Percentiles rank a stretch among this genome's conserved stretches.
Evolutionary conservation across 64 coral and sea anemone species (phyloP).

Genomic region (Actinia tenebrosa): DNA sequence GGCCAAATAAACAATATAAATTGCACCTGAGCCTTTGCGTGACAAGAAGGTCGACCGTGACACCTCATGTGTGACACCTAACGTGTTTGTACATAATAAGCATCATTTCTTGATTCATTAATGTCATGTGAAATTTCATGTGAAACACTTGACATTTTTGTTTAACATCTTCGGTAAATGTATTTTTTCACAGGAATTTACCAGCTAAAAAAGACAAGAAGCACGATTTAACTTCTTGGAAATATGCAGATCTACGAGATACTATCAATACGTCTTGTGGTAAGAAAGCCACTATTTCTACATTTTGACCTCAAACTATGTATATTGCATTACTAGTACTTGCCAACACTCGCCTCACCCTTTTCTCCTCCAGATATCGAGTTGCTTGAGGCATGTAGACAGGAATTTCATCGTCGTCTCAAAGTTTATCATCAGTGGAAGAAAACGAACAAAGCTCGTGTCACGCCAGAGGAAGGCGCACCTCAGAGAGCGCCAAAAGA

Average conservation of each 20-base stretch:
- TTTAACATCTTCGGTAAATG: not conserved
- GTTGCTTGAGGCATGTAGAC: constrained; percentile 71
- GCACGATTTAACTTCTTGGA: constrained; percentile 76
- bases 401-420: constrained; percentile 88
- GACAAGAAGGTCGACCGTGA: too few relatives aligned
- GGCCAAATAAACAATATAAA: not conserved
- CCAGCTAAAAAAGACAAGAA: constrained; percentile 72
- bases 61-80: too few relatives aligned
- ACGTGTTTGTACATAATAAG: too few relatives aligned
- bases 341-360: not conserved
- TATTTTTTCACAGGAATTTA: constrained; percentile 23
- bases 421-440: constrained; percentile 99
- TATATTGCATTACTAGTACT: not conserved
- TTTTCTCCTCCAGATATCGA: constrained; percentile 72
- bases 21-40: too few relatives aligned
- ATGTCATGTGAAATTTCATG: not conserved
- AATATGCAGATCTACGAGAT: constrained; percentile 93
- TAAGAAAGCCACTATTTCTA: constrained; percentile 27
- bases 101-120: too few relatives aligned
- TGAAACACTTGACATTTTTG: not conserved
- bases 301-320: not conserved
- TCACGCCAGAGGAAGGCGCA: constrained; percentile 48
- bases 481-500: constrained; percentile 91
- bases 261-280: constrained; percentile 99
- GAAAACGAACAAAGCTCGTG: constrained; percentile 87